phyloP scores from a whole-genome alignment of 2,888 invertebrate species.

The Volucella inflata region DNA sequence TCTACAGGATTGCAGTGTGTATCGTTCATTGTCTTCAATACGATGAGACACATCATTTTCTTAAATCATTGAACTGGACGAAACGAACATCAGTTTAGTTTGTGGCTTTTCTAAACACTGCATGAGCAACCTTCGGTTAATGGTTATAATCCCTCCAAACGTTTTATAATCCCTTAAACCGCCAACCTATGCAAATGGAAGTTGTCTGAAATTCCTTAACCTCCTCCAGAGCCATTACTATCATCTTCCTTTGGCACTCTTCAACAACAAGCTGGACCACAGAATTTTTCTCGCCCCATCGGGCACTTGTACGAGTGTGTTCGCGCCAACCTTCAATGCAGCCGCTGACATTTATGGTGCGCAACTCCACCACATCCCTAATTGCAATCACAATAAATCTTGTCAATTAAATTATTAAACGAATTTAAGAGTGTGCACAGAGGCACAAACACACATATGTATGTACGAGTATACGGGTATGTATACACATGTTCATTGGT shows the following conservation, averaged over 20 bases:
- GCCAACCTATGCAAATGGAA: conserved; percentile 14
- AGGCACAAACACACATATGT: conserved; percentile 12
- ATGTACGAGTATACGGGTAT: not conserved
- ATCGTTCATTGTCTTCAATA: too few relatives aligned
- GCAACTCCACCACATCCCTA: conserved; percentile 76
- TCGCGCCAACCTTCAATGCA: conserved; percentile 55
- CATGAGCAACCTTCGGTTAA: not conserved
- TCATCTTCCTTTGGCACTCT: not conserved
- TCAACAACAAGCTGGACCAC: conserved; percentile 9
- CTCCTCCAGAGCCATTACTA: too few relatives aligned
- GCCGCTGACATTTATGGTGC: conserved; percentile 61
- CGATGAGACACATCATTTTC: too few relatives aligned
- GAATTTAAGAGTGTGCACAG: conserved; percentile 45
- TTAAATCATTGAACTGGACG: too few relatives aligned
- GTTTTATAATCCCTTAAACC: conserved; percentile 3
- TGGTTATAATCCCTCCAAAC: conserved; percentile 14
- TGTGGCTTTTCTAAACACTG: too few relatives aligned
- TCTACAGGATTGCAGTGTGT: too few relatives aligned
- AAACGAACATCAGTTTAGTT: too few relatives aligned
- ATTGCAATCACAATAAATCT: conserved; percentile 84
- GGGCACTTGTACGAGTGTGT: conserved; percentile 25
- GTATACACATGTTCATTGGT: not conserved
- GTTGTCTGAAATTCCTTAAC: conserved; percentile 32
- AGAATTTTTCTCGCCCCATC: conserved; percentile 34
- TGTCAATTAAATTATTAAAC: conserved; percentile 84